Percentiles rank a stretch among this genome's conserved stretches.
Evolutionary conservation across 2,888 invertebrate genomes (phyloP).

Genomic region (Hypercompe scribonia): DNA sequence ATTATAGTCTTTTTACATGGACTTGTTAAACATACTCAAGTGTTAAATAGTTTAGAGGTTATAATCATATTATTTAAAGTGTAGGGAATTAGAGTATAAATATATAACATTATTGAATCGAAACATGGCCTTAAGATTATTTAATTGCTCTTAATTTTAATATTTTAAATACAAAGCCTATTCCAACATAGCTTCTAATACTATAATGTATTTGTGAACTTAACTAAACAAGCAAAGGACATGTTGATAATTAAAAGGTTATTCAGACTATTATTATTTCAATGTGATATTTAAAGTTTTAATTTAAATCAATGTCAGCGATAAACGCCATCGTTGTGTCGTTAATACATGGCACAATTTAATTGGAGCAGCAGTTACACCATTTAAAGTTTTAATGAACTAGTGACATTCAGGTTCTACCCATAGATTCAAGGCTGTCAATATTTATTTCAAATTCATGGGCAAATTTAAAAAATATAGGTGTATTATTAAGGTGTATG

Average conservation of each 20-base stretch:
- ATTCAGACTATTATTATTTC: conserved; percentile 12
- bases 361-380: neutral
- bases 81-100: neutral
- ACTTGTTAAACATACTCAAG: neutral
- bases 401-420: neutral
- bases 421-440: neutral
- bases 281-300: conserved; percentile 11
- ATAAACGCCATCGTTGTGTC: neutral
- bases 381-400: conserved; percentile 9
- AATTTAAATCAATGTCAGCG: conserved; percentile 14
- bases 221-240: neutral
- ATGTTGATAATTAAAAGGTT: conserved; percentile 17
- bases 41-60: neutral
- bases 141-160: neutral
- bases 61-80: too few relatives aligned
- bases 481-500: too few relatives aligned
- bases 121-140: neutral
- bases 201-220: neutral
- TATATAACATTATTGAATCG: neutral
- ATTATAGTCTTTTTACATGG: neutral
- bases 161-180: neutral
- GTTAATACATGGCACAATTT: conserved; percentile 3
- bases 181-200: neutral
- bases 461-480: too few relatives aligned
- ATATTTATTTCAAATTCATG: neutral